Base-by-base conservation (phyloP, 2,888 invertebrate genomes). In the Campopleginae sp. region DNA sequence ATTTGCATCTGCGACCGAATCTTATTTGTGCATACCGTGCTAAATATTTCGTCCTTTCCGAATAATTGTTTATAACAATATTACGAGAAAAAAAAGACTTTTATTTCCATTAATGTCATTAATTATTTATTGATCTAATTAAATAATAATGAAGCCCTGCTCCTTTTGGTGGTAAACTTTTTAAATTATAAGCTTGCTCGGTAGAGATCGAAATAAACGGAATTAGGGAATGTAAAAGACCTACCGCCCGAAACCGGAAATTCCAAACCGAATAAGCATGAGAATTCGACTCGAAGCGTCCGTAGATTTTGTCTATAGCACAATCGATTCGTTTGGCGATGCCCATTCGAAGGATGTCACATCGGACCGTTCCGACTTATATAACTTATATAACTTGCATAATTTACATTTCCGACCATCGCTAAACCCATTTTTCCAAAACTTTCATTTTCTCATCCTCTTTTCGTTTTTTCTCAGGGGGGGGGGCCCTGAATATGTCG, bases 251-350 rank as follows among this genome's bases (percentile, higher is more conserved):
- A 44, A 33, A n/a, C 63, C 77, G 71, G 58, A 77, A 82, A 77
- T 72, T 77, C 51, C 46, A 19, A 77, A 58, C 77, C 2, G 44
- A 77, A 82, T 82, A 77, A 71, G 65, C 54, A 77, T 77, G 54
- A 82, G 51, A 65, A 77, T 77, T 54, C 70, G 27, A 23, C 63
- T 65, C 71, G 23, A 61, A 27, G 14, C n/a, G 61, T n/a, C 75
- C 17, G 61, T 68, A 19, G n/a, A 48, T 42, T 54, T 66, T 48
- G 42, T 33, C 8, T 44, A 58, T 74, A 44, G 74, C 44, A 74
- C 38, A 61, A 61, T 74, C 74, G 74, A 74, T 74, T 74, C 61
- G 17, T 42, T 54, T 54, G 23, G n/a, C 23, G 42, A 58, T 58
- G 58, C 58, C 42, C 71, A 42, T 72, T 80, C 71, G 54, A 66